Evolutionary conservation across 2,888 invertebrate genomes (phyloP), one percentile per base, ranked within the genome.

Genomic region (Tanaodytes sp.): DNA sequence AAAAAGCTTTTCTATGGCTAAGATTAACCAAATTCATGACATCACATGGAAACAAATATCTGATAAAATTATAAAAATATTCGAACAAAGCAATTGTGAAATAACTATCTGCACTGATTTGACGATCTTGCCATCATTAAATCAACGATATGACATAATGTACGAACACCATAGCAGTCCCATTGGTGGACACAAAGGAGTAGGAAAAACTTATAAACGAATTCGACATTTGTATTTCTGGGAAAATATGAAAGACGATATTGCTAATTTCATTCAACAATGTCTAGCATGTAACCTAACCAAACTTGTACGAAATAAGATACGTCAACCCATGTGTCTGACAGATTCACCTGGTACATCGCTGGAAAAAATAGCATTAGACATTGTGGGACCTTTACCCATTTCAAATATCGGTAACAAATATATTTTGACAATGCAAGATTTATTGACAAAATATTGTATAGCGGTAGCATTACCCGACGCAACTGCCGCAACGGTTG

Each of bases 311-410:
- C 16, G 48, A 3, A 9, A 18, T 5, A 33, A 33, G 3, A 36
- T 20, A 1, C 9, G 19, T 8, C 33, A 31, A 12, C 48, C 48
- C 4, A 33, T 48, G 36, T 8, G n/a, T 6, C 2, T 48, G 1
- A 48, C 33, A 1, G 48, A 48, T n/a, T 33, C 48, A 1, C 48
- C 48, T 2, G 48, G 48, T 1, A 6, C 19, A 3, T 18, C 48
- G 0, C 36, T 48, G n/a, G 48, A 48, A 5, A 48, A 48, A 5
- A 18, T 48, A 1, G 33, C 18, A 1, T 5, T 48, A 6, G 48
- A 48, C 12, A 6, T 33, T 2, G 48, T 48, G 5, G 48, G 48
- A 19, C 33, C 48, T 1, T 19, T 48, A 5, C 33, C 46, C n/a
- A 15, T 11, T 11, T 11, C 31, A 9, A 9, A 31, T 16, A 16